Base-by-base conservation (phyloP, 1,140 invertebrate species). In the Pseudomyrmex cubaensis region DNA sequence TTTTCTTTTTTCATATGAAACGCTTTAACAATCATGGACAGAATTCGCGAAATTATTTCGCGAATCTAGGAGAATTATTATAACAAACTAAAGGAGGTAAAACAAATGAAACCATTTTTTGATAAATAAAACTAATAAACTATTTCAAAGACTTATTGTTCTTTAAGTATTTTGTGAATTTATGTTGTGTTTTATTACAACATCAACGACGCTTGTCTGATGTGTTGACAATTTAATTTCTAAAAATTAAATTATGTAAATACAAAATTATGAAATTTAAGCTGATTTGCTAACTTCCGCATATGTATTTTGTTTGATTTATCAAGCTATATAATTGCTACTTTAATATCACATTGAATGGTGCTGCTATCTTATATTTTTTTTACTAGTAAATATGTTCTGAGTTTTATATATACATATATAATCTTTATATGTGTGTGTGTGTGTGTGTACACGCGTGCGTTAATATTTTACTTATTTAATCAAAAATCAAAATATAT, bases 51-150 rank as follows among this genome's bases (percentile, higher is more conserved):
- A 83, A 83, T 86, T 56, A 85, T 84, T 88, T 82, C 83, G 75
- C 56, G 80, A 84, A 89, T 70, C 85, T 90, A 88, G 82, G 82
- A 66, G 74, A 83, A 74, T 86, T 75, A 66, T 86, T 78, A 83
- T 76, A 54, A 20, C 86, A 82, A 86, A 80, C 80, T 85, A 72
- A 90, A 86, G 85, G 89, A 86, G 88, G 85, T 35, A 35, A 35
- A 35, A 35, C 35, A 87, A 90, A 91, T 80, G 89, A 92, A 89
- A 92, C 87, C 86, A 86, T 93, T 93, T 93, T 92, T 93, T 92
- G 90, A 92, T 92, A 92, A 92, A 90, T 88, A 91, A 92, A 92
- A 88, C 62, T 83, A 90, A 92, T 89, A 91, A 93, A 93, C 82
- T 91, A 90, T 90, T 92, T 89, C 92, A 92, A 86, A 91, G 89